Percentiles rank a stretch among this genome's conserved stretches.
Evolutionary conservation across 2,113 vertebrate genomes (phyloP).

Genomic region (Gadus macrocephalus): DNA sequence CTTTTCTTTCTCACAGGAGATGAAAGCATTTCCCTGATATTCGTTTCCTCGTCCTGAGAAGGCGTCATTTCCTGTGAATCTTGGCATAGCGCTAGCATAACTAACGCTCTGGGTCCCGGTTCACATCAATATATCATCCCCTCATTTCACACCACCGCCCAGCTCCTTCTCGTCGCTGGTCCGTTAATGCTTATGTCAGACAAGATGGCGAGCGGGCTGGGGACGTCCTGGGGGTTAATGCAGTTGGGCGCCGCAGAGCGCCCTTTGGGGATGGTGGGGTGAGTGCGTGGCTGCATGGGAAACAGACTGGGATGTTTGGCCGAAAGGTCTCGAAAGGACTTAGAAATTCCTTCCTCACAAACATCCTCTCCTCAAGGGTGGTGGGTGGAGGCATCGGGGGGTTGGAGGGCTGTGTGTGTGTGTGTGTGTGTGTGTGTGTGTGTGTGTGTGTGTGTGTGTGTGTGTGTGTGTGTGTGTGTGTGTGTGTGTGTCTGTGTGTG

Average conservation of each 20-base stretch:
- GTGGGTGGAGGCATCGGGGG: constrained; percentile 16
- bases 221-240: constrained; percentile 8
- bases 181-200: constrained; percentile 21
- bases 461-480: constrained; percentile 26
- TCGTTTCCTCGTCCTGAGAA: constrained; percentile 45
- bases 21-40: constrained; percentile 38
- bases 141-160: constrained; percentile 39
- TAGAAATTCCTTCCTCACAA: constrained; percentile 69
- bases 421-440: constrained; percentile 29
- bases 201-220: constrained; percentile 32
- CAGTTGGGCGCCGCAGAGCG: constrained; percentile 16
- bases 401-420: constrained; percentile 12
- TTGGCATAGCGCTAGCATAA: constrained; percentile 45
- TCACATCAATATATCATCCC: constrained; percentile 50
- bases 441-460: constrained; percentile 30
- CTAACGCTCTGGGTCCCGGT: constrained; percentile 34
- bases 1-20: constrained; percentile 30
- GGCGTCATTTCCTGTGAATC: constrained; percentile 45
- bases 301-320: constrained; percentile 52
- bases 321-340: constrained; percentile 36
- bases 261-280: constrained; percentile 5
- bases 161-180: constrained; percentile 12
- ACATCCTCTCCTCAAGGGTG: constrained; percentile 60
- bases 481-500: constrained; percentile 29
- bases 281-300: constrained; percentile 37